Conservation (phyloP, 2,888 invertebrate genomes). For the Pherbina coryleti region DNA sequence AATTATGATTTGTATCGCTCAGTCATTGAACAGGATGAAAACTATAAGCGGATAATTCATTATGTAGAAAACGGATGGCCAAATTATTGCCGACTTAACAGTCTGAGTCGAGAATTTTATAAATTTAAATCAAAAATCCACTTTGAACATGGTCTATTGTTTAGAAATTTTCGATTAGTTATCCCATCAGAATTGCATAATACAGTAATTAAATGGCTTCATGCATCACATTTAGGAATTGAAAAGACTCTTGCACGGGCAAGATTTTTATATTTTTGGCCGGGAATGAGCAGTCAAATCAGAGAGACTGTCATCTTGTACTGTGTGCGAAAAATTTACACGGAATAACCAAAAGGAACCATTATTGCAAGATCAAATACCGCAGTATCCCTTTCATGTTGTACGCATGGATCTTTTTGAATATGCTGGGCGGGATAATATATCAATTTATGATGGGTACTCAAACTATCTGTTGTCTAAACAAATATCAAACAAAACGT, state of each 20-base stretch:
- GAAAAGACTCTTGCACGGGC: slow-evolving; percentile 56
- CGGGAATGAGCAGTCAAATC: slow-evolving; percentile 54
- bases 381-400: slow-evolving; percentile 48
- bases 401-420: slow-evolving; percentile 48
- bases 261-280: slow-evolving; percentile 58
- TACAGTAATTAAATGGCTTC: slow-evolving; percentile 41
- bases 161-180: too few species aligned
- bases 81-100: too few species aligned
- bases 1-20: too few species aligned
- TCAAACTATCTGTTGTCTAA: too few species aligned
- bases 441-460: slow-evolving; percentile 33
- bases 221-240: slow-evolving; percentile 58
- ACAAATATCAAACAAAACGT: too few species aligned
- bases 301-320: slow-evolving; percentile 47
- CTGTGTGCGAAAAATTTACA: slow-evolving; percentile 43
- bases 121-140: too few species aligned
- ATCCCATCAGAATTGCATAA: too few species aligned
- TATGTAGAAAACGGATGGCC: too few species aligned
- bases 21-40: too few species aligned
- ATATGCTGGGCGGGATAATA: slow-evolving; percentile 36
- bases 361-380: slow-evolving; percentile 43
- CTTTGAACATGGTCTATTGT: too few species aligned
- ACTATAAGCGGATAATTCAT: too few species aligned
- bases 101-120: too few species aligned
- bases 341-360: slow-evolving; percentile 48